Evolutionary conservation across 92 coral and sea anemone species (phyloP).

Genomic region (Siderastrea radians): DNA sequence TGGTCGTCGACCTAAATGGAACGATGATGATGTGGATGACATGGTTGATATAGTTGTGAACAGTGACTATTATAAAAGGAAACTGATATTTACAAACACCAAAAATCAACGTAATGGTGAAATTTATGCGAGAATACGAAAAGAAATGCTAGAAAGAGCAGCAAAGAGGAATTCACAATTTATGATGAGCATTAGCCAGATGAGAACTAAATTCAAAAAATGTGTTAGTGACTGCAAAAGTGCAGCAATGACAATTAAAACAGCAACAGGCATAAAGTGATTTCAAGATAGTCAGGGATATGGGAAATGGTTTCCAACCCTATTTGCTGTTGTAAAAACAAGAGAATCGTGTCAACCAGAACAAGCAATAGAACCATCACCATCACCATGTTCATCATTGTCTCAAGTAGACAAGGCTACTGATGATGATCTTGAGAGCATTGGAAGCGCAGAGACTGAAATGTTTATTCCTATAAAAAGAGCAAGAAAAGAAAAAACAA

Average conservation of each 20-base stretch:
- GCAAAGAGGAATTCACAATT: constrained; percentile 33
- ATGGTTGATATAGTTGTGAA: constrained; percentile 60
- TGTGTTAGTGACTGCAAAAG: constrained; percentile 63
- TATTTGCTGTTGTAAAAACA: constrained; percentile 53
- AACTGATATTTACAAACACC: constrained; percentile 64
- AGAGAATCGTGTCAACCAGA: constrained; percentile 63
- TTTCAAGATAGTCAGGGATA: constrained; percentile 51
- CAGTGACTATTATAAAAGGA: constrained; percentile 61
- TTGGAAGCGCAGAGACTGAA: too few species aligned
- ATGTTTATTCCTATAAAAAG: too few species aligned
- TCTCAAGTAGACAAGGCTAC: constrained; percentile 25
- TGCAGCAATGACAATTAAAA: constrained; percentile 56
- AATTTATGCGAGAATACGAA: constrained; percentile 45
- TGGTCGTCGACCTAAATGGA: constrained; percentile 53
- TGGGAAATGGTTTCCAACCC: constrained; percentile 43
- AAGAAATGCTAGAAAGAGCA: constrained; percentile 41
- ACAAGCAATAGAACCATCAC: constrained; percentile 60
- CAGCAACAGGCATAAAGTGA: constrained; percentile 56
- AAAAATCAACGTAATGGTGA: constrained; percentile 68
- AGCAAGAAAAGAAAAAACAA: not conserved
- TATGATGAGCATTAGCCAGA: constrained; percentile 32
- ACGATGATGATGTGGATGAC: constrained; percentile 47
- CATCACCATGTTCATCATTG: constrained; percentile 23
- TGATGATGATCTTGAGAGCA: constrained; percentile 1
- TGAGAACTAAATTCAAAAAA: constrained; percentile 66